Conservation (phyloP, 2,113 vertebrate genomes). For the Cepphus grylle region DNA sequence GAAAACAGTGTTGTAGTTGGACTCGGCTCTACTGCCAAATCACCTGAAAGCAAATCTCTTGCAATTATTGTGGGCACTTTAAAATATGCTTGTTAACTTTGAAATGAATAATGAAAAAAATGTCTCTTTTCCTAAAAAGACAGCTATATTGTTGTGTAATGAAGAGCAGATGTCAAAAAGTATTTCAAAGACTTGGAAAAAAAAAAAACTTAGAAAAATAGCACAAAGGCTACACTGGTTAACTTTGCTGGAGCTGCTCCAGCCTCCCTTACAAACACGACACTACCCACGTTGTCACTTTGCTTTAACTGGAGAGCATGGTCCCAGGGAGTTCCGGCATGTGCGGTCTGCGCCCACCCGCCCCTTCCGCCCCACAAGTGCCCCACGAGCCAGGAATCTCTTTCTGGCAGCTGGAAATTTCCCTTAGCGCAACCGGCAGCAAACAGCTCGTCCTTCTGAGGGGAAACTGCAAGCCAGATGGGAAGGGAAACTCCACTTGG, state of each 20-base stretch:
- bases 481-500: neutral
- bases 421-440: neutral
- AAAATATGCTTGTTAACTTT: constrained; percentile 43
- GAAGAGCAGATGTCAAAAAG: constrained; percentile 68
- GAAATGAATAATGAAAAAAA: constrained; percentile 54
- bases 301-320: neutral
- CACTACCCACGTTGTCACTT: neutral
- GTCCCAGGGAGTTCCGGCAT: neutral
- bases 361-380: neutral
- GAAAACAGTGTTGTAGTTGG: neutral
- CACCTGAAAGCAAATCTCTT: constrained; percentile 23
- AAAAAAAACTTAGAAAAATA: neutral
- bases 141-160: constrained; percentile 52
- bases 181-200: constrained; percentile 32
- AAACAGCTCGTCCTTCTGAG: neutral
- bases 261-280: neutral
- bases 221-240: neutral
- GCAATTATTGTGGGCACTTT: neutral
- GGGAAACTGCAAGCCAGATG: neutral
- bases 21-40: neutral
- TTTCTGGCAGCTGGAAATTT: neutral
- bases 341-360: neutral
- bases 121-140: constrained; percentile 37
- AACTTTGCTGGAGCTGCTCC: neutral
- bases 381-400: neutral